Base-by-base conservation (phyloP, 2,113 vertebrate species). In the Choloepus hoffmanni region DNA sequence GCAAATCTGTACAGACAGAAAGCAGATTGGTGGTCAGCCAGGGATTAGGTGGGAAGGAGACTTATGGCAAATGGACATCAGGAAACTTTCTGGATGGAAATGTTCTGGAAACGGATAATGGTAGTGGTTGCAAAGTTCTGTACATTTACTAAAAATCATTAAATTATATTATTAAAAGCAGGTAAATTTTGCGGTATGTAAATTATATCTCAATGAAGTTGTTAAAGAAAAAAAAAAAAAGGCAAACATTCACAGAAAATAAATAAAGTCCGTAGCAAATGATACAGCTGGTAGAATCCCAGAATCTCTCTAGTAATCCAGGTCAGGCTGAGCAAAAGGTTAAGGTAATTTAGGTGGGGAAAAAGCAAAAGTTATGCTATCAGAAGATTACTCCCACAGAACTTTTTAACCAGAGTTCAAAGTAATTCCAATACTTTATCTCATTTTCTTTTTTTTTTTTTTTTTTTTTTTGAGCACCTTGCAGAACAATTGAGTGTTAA, bases 341-440 rank as follows among this genome's bases (percentile, higher is more conserved):
- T 72, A 76, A 36, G 11, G 8, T 58, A 68, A n/a, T 5, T 24
- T 30, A 40, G 28, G 28, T 33, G 72, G n/a, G 8, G 26, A 28
- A 48, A 83, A 68, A 76, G 48, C 24, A 60, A 67, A 83, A 53
- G 19, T 43, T 74, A 65, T 40, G 24, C 40, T 53, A 40, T 33
- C 50, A 18, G 63, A 81, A 62, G 53, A n/a, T 40, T 78, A 10
- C 3, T 78, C 36, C 9, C 1, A 0, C 28, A 74, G 40, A 90
- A 45, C 74, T 76, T 96, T 90, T 78, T 26, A 79, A 78, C 14
- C n/a, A 45, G 48, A 88, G n/a, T 87, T 19, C 48, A 70, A 84
- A 48, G 3, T 43, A 58, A 92, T 33, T 43, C 15, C 0, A 19
- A 40, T 62, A 53, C 7, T 33, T 73, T 36, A 94, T 63, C 72